A percentile compares a stretch with the other conserved stretches of the same genome.
phyloP scores from a whole-genome alignment of 1,140 invertebrate species.

The Mercenaria mercenaria region DNA sequence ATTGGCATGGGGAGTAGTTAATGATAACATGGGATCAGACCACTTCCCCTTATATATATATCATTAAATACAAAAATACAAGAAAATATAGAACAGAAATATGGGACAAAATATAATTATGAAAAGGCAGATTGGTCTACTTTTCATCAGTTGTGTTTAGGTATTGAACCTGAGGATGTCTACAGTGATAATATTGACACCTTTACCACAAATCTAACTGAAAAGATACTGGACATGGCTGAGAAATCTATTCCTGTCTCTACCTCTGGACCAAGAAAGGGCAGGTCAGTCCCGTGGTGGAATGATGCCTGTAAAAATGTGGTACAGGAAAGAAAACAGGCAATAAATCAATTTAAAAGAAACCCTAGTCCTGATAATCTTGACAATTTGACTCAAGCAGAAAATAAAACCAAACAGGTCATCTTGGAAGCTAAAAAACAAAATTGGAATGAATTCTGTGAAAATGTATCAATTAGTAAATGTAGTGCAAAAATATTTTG shows the following conservation, averaged over 20 bases:
- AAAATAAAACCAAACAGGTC: background rate
- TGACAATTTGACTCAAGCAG: background rate
- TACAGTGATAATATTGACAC: background rate
- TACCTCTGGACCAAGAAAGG: background rate
- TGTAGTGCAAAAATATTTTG: background rate
- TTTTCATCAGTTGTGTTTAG: background rate
- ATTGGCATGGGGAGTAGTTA: background rate
- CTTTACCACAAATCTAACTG: background rate
- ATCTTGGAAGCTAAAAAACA: slow-evolving; percentile 5
- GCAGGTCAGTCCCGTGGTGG: background rate
- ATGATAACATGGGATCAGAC: background rate
- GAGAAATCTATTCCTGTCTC: background rate
- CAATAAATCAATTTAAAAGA: background rate
- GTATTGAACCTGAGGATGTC: background rate
- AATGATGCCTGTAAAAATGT: background rate
- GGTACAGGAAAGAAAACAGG: background rate
- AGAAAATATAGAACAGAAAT: background rate
- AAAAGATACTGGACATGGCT: background rate
- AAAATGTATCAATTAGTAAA: background rate
- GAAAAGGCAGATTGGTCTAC: background rate
- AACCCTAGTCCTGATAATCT: background rate
- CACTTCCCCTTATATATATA: background rate
- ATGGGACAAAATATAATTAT: background rate
- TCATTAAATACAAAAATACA: background rate
- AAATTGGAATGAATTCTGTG: background rate